Conservation (phyloP, 2,797 vertebrate genomes). For the Coregonus suidteri region DNA sequence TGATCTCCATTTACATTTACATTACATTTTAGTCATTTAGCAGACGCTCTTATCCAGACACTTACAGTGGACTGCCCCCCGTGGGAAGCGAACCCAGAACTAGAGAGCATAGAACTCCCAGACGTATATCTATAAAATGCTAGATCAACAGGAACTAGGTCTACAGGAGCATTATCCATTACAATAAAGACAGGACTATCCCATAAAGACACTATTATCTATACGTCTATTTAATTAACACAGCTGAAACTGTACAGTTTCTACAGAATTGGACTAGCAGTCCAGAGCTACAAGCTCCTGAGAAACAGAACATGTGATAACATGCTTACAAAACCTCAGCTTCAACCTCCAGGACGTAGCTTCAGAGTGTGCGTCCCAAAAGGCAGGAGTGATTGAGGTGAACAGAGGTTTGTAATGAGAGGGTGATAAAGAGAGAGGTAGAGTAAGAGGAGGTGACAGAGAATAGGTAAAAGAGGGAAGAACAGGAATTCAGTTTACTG, state of each 20-base stretch:
- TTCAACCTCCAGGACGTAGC: background rate
- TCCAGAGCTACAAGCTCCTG: too few relatives aligned
- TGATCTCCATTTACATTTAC: too few relatives aligned
- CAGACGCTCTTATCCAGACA: too few relatives aligned
- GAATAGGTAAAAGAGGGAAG: background rate
- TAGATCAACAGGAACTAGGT: background rate
- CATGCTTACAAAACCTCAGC: background rate
- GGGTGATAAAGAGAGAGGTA: background rate
- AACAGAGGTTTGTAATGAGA: background rate
- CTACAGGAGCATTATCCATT: background rate
- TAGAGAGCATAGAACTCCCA: background rate
- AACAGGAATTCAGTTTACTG: background rate
- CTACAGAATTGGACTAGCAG: too few relatives aligned
- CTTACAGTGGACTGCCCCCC: too few relatives aligned
- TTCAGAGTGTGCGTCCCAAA: background rate
- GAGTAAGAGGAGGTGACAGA: background rate
- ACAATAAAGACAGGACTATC: background rate
- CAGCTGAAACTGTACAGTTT: too few relatives aligned
- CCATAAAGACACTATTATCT: too few relatives aligned
- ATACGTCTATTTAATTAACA: background rate
- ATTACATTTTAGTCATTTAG: too few relatives aligned
- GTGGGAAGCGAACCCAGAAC: too few relatives aligned
- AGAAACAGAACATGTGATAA: background rate
- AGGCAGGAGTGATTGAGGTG: background rate
- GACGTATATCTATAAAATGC: background rate